These are phyloP conservation scores for Saturnia pavonia DNA, from an alignment of 2,888 invertebrate species.

Conservation along the genomic window DNA sequence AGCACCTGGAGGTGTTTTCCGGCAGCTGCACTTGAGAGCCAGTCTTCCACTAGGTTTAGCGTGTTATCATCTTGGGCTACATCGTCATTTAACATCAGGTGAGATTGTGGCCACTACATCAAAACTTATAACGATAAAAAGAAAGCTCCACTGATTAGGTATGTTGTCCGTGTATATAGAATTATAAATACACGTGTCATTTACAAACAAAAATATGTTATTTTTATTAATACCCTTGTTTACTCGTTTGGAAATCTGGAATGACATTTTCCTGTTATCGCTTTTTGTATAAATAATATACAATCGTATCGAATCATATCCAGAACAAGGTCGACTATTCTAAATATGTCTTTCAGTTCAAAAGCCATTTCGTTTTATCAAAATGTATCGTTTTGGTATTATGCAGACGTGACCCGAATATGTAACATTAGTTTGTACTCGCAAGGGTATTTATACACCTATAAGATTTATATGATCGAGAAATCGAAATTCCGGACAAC, in stretches of 20 bases:
- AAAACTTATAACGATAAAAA: no score
- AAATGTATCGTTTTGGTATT: constrained; percentile 15
- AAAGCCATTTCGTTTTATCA: constrained; percentile 16
- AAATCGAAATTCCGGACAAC: no score
- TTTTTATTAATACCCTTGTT: no score
- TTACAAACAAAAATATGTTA: background rate
- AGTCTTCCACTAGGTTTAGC: no score
- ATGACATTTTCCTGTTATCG: background rate
- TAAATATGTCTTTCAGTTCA: constrained; percentile 4
- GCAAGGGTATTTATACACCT: background rate
- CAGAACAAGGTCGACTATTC: constrained; percentile 17
- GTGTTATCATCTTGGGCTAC: no score
- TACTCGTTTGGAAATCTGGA: background rate
- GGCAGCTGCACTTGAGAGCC: no score
- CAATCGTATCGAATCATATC: constrained; percentile 1
- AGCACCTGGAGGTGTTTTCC: no score
- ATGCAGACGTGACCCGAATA: constrained; percentile 12
- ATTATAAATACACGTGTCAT: background rate
- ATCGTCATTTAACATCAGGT: no score
- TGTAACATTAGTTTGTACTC: background rate
- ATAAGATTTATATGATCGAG: background rate
- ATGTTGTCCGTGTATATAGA: no score
- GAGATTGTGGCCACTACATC: no score
- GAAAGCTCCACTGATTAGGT: no score
- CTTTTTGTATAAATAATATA: background rate